Percentiles rank a stretch among this genome's conserved stretches.
phyloP scores from a whole-genome alignment of 2,888 invertebrate genomes.

The Brachyopa scutellaris region DNA sequence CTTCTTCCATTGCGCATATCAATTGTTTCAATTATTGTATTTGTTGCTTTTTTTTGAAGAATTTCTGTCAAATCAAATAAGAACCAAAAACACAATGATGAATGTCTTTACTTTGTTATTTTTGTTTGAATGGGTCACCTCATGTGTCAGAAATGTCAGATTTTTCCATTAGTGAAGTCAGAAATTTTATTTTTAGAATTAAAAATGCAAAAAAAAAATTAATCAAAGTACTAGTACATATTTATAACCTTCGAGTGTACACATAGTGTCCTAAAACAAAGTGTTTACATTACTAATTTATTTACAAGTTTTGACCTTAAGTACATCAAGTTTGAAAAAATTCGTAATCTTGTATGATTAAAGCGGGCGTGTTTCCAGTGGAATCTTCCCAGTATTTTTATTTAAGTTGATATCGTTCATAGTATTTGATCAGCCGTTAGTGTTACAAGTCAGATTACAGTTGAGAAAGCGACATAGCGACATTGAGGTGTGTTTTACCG shows the following conservation, averaged over 20 bases:
- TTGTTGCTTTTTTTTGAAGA: background rate
- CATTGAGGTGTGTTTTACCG: too few relatives aligned
- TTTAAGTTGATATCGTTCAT: too few relatives aligned
- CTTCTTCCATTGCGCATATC: slow-evolving; percentile 19
- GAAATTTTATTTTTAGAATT: slow-evolving; percentile 12
- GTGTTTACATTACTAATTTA: too few relatives aligned
- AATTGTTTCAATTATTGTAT: slow-evolving; percentile 14
- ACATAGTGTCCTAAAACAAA: too few relatives aligned
- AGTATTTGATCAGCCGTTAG: too few relatives aligned
- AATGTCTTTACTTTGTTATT: background rate
- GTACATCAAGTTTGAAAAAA: too few relatives aligned
- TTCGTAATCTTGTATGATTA: too few relatives aligned
- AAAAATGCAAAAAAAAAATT: background rate
- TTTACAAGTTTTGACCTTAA: too few relatives aligned
- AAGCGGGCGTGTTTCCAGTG: too few relatives aligned
- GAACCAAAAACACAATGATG: background rate
- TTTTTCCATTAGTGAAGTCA: slow-evolving; percentile 8
- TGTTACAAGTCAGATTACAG: too few relatives aligned
- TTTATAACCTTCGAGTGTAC: background rate
- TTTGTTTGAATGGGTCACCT: slow-evolving; percentile 4
- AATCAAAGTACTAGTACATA: slow-evolving; percentile 25
- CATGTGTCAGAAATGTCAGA: slow-evolving; percentile 15
- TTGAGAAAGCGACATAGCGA: too few relatives aligned
- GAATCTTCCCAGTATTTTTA: too few relatives aligned
- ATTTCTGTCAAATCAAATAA: background rate